Conservation (phyloP, 2,888 invertebrate species). For the Troides aeacus region DNA sequence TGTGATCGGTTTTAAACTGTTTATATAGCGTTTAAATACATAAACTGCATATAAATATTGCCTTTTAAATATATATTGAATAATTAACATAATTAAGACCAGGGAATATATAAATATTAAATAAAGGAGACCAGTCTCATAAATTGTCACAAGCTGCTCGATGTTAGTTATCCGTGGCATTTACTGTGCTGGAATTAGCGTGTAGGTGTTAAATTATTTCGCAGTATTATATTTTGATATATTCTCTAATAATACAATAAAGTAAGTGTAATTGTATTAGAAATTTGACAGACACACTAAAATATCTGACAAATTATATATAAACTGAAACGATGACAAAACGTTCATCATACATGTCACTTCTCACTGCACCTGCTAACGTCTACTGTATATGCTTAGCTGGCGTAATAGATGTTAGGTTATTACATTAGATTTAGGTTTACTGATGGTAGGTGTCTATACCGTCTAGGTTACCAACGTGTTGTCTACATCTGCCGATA, state of each 20-base stretch:
- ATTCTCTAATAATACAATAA: background rate
- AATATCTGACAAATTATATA: too few relatives aligned
- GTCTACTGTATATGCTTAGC: too few relatives aligned
- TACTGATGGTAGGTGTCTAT: too few relatives aligned
- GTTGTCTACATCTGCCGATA: too few relatives aligned
- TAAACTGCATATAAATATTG: constrained; percentile 15
- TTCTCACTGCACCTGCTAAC: too few relatives aligned
- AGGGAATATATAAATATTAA: constrained; percentile 25
- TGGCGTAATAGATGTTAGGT: too few relatives aligned
- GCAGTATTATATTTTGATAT: background rate
- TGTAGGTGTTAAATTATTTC: constrained; percentile 16
- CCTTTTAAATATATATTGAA: constrained; percentile 13
- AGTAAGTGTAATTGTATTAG: background rate
- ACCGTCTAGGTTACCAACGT: too few relatives aligned
- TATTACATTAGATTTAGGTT: too few relatives aligned
- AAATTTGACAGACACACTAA: background rate
- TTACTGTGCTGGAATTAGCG: constrained; percentile 17
- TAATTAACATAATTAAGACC: constrained; percentile 22
- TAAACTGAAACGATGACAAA: too few relatives aligned
- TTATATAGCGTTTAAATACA: constrained; percentile 22
- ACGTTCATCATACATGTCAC: too few relatives aligned
- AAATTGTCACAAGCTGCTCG: constrained; percentile 13
- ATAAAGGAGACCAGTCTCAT: constrained; percentile 15
- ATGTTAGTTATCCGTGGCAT: constrained; percentile 9
- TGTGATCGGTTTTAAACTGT: constrained; percentile 24